These are phyloP conservation scores for Rousettus leschenaultii DNA, from an alignment of 2,113 vertebrate genomes.

Conservation along the genomic window DNA sequence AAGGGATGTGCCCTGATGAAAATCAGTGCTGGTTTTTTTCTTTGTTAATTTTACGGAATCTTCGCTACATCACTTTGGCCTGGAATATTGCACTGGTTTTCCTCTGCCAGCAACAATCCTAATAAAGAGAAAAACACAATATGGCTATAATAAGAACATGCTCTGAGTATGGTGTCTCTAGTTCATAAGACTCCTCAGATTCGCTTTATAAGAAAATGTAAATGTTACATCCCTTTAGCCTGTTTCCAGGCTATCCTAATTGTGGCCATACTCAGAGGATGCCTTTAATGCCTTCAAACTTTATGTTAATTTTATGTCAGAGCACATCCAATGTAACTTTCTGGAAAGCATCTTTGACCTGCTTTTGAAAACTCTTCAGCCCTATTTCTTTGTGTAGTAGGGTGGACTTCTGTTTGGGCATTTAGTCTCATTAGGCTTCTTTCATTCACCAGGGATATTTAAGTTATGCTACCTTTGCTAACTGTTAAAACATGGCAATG, in stretches of 20 bases:
- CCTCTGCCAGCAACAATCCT: background rate
- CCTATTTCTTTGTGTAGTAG: background rate
- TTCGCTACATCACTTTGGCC: background rate
- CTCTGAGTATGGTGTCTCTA: background rate
- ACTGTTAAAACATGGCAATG: background rate
- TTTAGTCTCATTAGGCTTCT: background rate
- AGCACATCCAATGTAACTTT: background rate
- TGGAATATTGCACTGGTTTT: background rate
- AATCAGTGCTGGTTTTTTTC: background rate
- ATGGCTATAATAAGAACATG: background rate
- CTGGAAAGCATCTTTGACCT: background rate
- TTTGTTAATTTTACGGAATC: background rate
- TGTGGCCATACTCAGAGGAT: background rate
- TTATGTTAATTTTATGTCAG: background rate
- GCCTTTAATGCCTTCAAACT: background rate
- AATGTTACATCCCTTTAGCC: background rate
- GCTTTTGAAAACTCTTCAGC: background rate
- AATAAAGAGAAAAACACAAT: background rate
- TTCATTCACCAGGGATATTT: background rate
- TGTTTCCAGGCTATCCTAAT: background rate
- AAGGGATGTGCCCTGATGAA: background rate
- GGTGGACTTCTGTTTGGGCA: background rate
- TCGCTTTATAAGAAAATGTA: background rate
- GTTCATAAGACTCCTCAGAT: background rate
- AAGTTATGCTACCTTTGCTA: background rate